Conservation (phyloP, 2,797 vertebrate genomes). For the Heterohyrax brucei region DNA sequence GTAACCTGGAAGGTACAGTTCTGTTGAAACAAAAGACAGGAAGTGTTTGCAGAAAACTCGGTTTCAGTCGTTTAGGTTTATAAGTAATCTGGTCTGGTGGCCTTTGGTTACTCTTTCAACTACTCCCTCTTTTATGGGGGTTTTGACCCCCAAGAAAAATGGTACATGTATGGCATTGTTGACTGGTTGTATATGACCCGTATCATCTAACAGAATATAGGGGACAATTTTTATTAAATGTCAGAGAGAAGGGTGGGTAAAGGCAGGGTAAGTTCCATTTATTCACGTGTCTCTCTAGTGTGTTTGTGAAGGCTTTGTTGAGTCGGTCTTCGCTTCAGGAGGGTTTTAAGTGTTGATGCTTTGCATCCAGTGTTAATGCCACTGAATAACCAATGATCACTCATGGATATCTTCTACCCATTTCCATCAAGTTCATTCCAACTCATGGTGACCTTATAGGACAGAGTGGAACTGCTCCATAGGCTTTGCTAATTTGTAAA, state of each 20-base stretch:
- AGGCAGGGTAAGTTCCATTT: neutral
- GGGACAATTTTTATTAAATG: conserved; percentile 52
- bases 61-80: conserved; percentile 76
- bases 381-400: neutral
- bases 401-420: neutral
- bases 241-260: conserved; percentile 57
- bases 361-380: conserved; percentile 25
- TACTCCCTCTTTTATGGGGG: conserved; percentile 30
- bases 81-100: conserved; percentile 81
- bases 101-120: conserved; percentile 40
- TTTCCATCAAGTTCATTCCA: too few species aligned
- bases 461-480: too few species aligned
- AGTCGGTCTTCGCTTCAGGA: conserved; percentile 55
- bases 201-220: conserved; percentile 43
- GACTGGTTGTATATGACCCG: conserved; percentile 1
- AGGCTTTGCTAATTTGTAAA: too few species aligned
- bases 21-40: conserved; percentile 84
- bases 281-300: neutral
- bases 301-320: conserved; percentile 33
- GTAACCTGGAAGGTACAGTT: conserved; percentile 81
- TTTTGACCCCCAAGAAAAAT: neutral
- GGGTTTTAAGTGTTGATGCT: conserved; percentile 13
- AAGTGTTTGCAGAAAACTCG: conserved; percentile 81
- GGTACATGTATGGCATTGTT: neutral
- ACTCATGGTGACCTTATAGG: too few species aligned